Conservation (phyloP, 2,797 vertebrate genomes). For the Premnoplex brunnescens region DNA sequence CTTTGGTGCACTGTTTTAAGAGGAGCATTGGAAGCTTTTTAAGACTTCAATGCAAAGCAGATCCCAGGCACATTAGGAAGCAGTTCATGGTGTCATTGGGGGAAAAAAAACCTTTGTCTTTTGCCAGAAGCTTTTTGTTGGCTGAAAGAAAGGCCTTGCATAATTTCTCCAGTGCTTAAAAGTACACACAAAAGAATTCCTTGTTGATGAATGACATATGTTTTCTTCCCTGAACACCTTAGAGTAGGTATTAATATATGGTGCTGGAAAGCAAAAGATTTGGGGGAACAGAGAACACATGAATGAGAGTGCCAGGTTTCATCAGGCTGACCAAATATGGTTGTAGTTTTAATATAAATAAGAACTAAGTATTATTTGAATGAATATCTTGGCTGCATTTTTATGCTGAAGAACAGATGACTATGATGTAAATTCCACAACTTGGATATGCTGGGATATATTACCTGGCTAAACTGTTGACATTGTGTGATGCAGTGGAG, state of each 20-base stretch:
- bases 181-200: not conserved
- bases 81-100: not conserved
- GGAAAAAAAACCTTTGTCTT: not conserved
- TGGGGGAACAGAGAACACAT: not conserved
- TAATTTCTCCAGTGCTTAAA: not conserved
- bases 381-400: not conserved
- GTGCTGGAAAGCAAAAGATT: not conserved
- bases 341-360: not conserved
- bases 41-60: not conserved
- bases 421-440: not conserved
- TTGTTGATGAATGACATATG: not conserved
- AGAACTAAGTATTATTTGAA: not conserved
- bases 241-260: not conserved
- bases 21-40: not conserved
- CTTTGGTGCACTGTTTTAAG: not conserved
- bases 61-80: not conserved
- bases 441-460: not conserved
- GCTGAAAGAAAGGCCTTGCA: not conserved
- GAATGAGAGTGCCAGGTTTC: not conserved
- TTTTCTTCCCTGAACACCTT: not conserved
- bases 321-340: not conserved
- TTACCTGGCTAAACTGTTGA: not conserved
- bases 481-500: not conserved
- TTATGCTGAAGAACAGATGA: not conserved
- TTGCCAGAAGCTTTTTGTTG: slow-evolving; percentile 24